Evolutionary conservation across 2,888 invertebrate genomes (phyloP).

Genomic region (Apamea monoglypha): DNA sequence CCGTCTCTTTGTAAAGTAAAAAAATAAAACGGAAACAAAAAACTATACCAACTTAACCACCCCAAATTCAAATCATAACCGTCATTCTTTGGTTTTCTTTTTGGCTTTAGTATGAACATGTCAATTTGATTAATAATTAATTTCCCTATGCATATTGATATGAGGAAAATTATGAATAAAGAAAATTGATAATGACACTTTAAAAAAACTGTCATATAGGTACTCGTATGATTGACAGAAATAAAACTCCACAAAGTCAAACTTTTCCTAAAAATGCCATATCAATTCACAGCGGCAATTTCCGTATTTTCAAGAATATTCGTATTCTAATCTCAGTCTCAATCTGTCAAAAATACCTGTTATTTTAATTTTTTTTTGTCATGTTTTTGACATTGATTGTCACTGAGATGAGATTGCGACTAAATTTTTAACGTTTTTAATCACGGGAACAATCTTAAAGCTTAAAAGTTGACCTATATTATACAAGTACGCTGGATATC

Average conservation of each 20-base stretch:
- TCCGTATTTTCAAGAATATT: background rate
- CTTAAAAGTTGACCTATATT: too few species aligned
- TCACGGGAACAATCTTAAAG: too few species aligned
- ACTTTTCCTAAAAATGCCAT: background rate
- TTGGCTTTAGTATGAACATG: background rate
- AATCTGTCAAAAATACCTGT: too few species aligned
- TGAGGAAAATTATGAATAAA: too few species aligned
- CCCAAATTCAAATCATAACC: background rate
- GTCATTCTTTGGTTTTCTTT: background rate
- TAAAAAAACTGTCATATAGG: background rate
- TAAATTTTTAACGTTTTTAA: too few species aligned
- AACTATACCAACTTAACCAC: background rate
- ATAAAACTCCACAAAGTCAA: accelerated
- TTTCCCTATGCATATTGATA: background rate
- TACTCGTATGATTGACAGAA: background rate
- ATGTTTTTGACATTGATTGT: too few species aligned
- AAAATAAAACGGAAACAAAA: background rate
- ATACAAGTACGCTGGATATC: too few species aligned
- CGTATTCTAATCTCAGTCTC: too few species aligned
- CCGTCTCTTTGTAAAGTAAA: background rate
- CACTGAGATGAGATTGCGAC: too few species aligned
- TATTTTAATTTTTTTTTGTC: too few species aligned
- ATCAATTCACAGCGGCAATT: background rate
- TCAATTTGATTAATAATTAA: background rate
- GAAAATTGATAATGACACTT: too few species aligned